Percentiles rank a stretch among this genome's conserved stretches.
These are phyloP conservation scores for Microcebus jonahi DNA, from an alignment of 2,113 vertebrate species.

Conservation along the genomic window DNA sequence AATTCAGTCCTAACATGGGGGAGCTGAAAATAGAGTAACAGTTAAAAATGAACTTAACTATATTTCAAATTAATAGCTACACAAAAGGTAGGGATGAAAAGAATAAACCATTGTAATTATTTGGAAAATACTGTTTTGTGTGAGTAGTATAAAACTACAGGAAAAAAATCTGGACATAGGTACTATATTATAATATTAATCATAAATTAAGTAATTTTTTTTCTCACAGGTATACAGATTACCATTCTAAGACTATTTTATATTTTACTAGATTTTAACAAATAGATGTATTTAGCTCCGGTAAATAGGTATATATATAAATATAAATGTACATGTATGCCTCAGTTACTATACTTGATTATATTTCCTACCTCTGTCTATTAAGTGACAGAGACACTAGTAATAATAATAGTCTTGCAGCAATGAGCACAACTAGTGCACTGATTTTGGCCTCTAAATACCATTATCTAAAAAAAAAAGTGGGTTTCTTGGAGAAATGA, in stretches of 20 bases:
- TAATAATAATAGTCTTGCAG: background rate
- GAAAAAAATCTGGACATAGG: background rate
- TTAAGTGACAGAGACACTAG: background rate
- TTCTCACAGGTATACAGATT: background rate
- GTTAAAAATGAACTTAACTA: background rate
- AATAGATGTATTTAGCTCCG: background rate
- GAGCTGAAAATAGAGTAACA: background rate
- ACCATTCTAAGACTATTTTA: background rate
- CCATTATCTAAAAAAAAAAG: background rate
- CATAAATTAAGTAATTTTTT: slow-evolving; percentile 10
- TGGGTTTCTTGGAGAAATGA: background rate
- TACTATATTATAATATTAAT: background rate
- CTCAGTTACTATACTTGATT: background rate
- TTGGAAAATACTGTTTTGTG: background rate
- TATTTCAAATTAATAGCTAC: background rate
- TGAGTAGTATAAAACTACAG: background rate
- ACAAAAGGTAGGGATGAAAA: background rate
- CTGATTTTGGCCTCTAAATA: background rate
- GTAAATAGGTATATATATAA: background rate
- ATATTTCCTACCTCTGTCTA: background rate
- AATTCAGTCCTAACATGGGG: background rate
- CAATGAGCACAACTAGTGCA: background rate
- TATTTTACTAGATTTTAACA: background rate
- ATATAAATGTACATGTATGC: background rate
- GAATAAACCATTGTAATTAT: background rate